These are phyloP conservation scores for Sebastes matsubarae DNA, from an alignment of 2,797 vertebrate species.

Conservation along the genomic window DNA sequence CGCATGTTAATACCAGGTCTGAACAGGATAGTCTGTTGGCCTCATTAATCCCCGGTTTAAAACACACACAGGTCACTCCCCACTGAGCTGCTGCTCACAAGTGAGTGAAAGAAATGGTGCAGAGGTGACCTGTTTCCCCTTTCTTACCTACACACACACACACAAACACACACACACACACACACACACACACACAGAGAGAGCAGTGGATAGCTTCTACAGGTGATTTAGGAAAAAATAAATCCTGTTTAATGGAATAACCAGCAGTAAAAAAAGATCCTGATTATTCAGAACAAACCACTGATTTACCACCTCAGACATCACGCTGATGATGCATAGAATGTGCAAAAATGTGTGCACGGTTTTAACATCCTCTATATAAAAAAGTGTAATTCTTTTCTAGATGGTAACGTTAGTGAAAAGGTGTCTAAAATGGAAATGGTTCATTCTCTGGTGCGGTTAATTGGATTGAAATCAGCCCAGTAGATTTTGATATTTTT, in stretches of 20 bases:
- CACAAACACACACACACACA: background rate
- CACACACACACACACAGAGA: background rate
- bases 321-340: background rate
- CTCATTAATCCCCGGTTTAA: background rate
- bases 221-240: slow-evolving; percentile 9
- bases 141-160: background rate
- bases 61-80: background rate
- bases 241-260: slow-evolving; percentile 24
- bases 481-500: background rate
- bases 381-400: background rate
- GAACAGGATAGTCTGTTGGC: background rate
- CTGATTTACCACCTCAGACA: background rate
- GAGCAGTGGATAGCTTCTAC: background rate
- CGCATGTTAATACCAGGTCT: too few relatives aligned
- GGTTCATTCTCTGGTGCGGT: too few relatives aligned
- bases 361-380: background rate
- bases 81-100: background rate
- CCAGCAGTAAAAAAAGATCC: background rate
- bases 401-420: background rate
- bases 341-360: background rate
- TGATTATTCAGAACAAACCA: background rate
- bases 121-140: slow-evolving; percentile 2
- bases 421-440: too few relatives aligned
- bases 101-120: background rate
- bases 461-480: background rate